Percentiles rank a stretch among this genome's conserved stretches.
phyloP scores from a whole-genome alignment of 2,797 vertebrate genomes.

The Pteropus rufus region DNA sequence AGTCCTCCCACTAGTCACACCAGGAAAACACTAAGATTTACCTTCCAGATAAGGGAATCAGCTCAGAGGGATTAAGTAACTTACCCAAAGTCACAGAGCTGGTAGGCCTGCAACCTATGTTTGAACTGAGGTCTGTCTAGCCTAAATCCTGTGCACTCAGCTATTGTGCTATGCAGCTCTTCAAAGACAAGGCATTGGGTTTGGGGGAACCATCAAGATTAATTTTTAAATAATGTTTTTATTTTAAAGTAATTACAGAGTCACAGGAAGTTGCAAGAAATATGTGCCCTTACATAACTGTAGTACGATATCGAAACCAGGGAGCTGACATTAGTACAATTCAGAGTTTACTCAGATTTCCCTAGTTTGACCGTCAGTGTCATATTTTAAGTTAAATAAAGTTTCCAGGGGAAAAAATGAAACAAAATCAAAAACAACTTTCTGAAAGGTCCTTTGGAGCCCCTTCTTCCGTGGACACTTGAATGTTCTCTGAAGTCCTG shows the following conservation, averaged over 20 bases:
- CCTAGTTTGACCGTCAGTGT: not conserved
- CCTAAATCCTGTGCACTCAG: not conserved
- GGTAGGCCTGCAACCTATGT: not conserved
- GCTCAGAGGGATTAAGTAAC: constrained; percentile 32
- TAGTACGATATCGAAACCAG: not conserved
- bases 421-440: not conserved
- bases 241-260: not conserved
- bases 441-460: not conserved
- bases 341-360: not conserved
- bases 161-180: not conserved
- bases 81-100: not conserved
- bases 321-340: not conserved
- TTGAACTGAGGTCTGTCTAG: not conserved
- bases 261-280: not conserved
- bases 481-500: not conserved
- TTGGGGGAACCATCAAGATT: not conserved
- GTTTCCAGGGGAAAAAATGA: not conserved
- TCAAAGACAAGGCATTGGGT: not conserved
- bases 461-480: not conserved
- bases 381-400: not conserved
- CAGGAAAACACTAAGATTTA: not conserved
- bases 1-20: not conserved
- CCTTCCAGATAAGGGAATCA: constrained; percentile 49
- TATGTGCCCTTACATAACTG: not conserved
- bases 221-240: not conserved